phyloP scores from a whole-genome alignment of 2,888 invertebrate species.

The Pelosia muscerda region DNA sequence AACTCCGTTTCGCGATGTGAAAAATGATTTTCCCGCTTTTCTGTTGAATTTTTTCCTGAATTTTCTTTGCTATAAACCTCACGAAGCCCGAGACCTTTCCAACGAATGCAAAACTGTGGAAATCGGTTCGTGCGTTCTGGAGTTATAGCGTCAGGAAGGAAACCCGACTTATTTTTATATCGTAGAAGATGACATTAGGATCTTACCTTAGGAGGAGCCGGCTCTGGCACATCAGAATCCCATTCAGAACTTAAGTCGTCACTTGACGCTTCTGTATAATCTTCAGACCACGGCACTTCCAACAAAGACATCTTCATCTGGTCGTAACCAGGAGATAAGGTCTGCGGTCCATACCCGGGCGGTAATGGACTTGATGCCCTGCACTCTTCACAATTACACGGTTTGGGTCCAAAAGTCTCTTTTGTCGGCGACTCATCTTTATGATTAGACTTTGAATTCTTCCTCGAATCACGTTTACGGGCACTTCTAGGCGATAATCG shows the following conservation, averaged over 20 bases:
- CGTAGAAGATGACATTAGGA: too few relatives aligned
- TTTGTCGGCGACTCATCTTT: constrained; percentile 68
- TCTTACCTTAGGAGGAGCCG: constrained; percentile 74
- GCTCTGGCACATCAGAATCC: constrained; percentile 93
- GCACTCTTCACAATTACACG: constrained; percentile 82
- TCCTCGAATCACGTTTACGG: constrained; percentile 74
- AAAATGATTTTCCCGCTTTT: too few relatives aligned
- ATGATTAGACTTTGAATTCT: constrained; percentile 70
- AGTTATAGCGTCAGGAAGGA: too few relatives aligned
- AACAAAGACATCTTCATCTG: constrained; percentile 92
- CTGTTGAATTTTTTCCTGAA: too few relatives aligned
- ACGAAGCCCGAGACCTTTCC: too few relatives aligned
- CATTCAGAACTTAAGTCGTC: constrained; percentile 97
- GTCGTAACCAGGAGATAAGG: constrained; percentile 90
- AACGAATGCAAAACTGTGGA: too few relatives aligned
- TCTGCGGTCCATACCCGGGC: constrained; percentile 79
- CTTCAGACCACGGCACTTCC: constrained; percentile 91
- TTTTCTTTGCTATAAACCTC: too few relatives aligned
- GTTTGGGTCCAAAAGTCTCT: constrained; percentile 72
- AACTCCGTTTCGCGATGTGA: too few relatives aligned
- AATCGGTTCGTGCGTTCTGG: too few relatives aligned
- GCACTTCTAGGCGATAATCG: constrained; percentile 80
- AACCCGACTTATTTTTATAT: too few relatives aligned
- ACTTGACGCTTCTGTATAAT: constrained; percentile 96
- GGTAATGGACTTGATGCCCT: constrained; percentile 85